Percentiles rank a stretch among this genome's conserved stretches.
These are phyloP conservation scores for Xanthorhoe designata DNA, from an alignment of 2,888 invertebrate species.

Conservation along the genomic window DNA sequence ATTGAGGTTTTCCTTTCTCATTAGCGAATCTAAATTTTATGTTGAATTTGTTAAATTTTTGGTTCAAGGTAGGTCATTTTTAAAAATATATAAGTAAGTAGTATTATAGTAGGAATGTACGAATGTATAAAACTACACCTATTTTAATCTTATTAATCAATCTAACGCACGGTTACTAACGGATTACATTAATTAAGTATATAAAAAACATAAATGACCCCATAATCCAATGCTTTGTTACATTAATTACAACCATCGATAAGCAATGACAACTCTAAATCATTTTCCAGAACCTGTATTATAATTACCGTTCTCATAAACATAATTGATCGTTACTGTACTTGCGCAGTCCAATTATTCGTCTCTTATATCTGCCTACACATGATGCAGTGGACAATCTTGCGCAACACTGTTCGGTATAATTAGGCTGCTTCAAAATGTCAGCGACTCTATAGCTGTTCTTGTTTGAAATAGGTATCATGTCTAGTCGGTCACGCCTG, in stretches of 20 bases:
- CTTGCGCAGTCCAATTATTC: slow-evolving; percentile 56
- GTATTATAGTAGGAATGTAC: too few relatives aligned
- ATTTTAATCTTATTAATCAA: too few relatives aligned
- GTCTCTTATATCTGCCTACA: slow-evolving; percentile 56
- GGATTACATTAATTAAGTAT: background rate
- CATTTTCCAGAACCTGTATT: slow-evolving; percentile 52
- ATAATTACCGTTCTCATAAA: slow-evolving; percentile 58
- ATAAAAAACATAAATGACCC: background rate
- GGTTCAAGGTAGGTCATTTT: too few relatives aligned
- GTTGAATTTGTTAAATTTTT: too few relatives aligned
- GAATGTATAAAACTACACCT: too few relatives aligned
- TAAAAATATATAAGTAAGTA: too few relatives aligned
- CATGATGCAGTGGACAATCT: slow-evolving; percentile 54
- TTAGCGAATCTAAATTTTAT: too few relatives aligned
- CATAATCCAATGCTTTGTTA: slow-evolving; percentile 5
- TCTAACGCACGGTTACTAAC: too few relatives aligned
- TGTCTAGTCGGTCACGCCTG: background rate
- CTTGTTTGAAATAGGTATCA: slow-evolving; percentile 35
- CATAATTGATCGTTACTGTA: slow-evolving; percentile 58
- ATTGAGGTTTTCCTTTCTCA: too few relatives aligned
- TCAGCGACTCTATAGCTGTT: slow-evolving; percentile 60
- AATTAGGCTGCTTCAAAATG: slow-evolving; percentile 67
- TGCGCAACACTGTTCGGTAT: slow-evolving; percentile 58
- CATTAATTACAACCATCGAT: slow-evolving; percentile 6
- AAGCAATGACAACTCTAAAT: slow-evolving; percentile 38